Evolutionary conservation across 37 sponge, comb jelly and placozoan genomes (phyloP).

Genomic region (Haliclona indistincta): DNA sequence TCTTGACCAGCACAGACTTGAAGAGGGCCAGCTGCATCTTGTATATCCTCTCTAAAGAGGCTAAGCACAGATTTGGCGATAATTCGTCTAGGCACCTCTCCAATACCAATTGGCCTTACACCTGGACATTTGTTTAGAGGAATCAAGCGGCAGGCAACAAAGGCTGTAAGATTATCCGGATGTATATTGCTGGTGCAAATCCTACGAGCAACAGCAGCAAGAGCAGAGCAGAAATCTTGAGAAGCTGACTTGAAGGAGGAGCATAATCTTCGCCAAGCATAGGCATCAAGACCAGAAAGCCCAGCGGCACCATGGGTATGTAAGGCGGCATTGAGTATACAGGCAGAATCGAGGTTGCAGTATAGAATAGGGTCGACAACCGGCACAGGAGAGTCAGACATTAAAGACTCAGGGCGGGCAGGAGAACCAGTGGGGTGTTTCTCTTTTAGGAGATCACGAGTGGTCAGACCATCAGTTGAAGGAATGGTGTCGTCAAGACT

Average conservation of each 20-base stretch:
- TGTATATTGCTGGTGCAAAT: constrained; percentile 15
- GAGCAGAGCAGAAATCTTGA: constrained; percentile 19
- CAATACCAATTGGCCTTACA: too few species aligned
- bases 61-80: constrained; percentile 45
- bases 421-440: constrained; percentile 24
- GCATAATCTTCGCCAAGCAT: constrained; percentile 37
- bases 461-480: background rate
- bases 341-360: constrained; percentile 6
- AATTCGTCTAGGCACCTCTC: constrained; percentile 33
- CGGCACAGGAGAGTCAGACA: background rate
- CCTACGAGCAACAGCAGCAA: constrained; percentile 24
- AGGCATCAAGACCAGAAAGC: constrained; percentile 45
- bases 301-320: constrained; percentile 44
- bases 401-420: background rate
- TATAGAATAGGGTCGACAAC: constrained; percentile 28
- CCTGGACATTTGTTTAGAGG: too few species aligned
- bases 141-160: too few species aligned
- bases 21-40: constrained; percentile 52
- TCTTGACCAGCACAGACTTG: constrained; percentile 71
- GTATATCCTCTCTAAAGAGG: constrained; percentile 18
- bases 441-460: constrained; percentile 4
- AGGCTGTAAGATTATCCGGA: constrained; percentile 34
- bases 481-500: constrained; percentile 9
- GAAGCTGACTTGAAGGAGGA: constrained; percentile 46
- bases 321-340: constrained; percentile 17